Conservation (phyloP, 2,797 vertebrate genomes). For the Pseudopleuronectes americanus region DNA sequence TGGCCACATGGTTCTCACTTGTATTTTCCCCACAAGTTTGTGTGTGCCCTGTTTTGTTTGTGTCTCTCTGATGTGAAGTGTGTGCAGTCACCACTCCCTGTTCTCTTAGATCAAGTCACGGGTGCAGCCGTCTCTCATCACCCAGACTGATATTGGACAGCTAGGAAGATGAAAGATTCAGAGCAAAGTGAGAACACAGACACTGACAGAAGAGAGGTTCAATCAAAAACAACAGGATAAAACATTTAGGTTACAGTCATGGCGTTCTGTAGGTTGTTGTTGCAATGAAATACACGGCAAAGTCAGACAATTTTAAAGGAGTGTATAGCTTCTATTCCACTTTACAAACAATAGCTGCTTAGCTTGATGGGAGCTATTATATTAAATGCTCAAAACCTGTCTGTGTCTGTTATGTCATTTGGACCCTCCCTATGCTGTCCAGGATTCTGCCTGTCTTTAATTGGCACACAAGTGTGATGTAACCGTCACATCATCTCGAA, state of each 20-base stretch:
- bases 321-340: background rate
- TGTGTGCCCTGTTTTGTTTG: background rate
- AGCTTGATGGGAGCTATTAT: too few relatives aligned
- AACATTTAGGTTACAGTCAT: too few relatives aligned
- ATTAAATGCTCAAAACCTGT: background rate
- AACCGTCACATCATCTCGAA: background rate
- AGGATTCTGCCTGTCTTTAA: background rate
- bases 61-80: slow-evolving; percentile 41
- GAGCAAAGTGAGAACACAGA: slow-evolving; percentile 17
- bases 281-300: too few relatives aligned
- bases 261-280: too few relatives aligned
- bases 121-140: slow-evolving; percentile 37
- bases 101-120: slow-evolving; percentile 29
- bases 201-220: background rate
- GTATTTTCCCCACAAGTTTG: background rate
- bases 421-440: too few relatives aligned
- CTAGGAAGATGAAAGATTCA: slow-evolving; percentile 32
- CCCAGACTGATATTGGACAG: slow-evolving; percentile 19
- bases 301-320: too few relatives aligned
- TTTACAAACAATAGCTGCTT: background rate
- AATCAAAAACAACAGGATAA: background rate
- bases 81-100: slow-evolving; percentile 5
- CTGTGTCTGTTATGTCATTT: too few relatives aligned
- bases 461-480: background rate
- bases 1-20: slow-evolving; percentile 4